Base-by-base conservation (phyloP, 2,113 vertebrate species). In the Siphamia tubifer region DNA sequence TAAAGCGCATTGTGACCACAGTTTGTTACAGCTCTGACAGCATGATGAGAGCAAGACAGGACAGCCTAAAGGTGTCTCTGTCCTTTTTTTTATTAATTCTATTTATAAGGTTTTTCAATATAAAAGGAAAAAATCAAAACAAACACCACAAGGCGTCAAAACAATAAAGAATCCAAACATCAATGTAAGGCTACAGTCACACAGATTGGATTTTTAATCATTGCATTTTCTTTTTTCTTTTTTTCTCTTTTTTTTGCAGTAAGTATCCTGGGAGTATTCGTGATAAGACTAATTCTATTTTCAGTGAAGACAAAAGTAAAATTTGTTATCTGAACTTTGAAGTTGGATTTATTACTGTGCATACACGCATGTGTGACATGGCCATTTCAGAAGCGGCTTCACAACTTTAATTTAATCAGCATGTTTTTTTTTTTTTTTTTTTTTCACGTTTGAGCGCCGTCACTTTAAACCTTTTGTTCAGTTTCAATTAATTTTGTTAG, bases 71-170 rank as follows among this genome's bases (percentile, higher is more conserved):
- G 7, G 3, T 27, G 54, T 12, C 47, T 0, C 8, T 25, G 30
- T 15, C 21, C 13, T 51, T n/a, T n/a, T n/a, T n/a, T 67, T 68
- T 56, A 51, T 56, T 45, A 23, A 15, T 48, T 56, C 45, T 72
- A 61, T 78, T 72, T 62, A 72, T 62, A 55, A 2, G 20, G 24
- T 67, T 62, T 72, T 61, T 43, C n/a, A 44, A 67, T 70, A 70
- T 70, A 70, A 56, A 64, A 2, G 32, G n/a, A 27, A 17, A 5
- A 0, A 63, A 58, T 49, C 28, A 66, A 49, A 36, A 64, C 57
- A 44, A 68, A 54, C 38, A 72, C 12, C 35, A 24, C 5, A 27
- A 43, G 19, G 19, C 15, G 25, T 51, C 38, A 17, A 23, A 28
- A 52, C 47, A 77, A 69, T 58, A 64, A 76, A 62, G 20, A n/a